Base-by-base conservation (phyloP, 2,888 invertebrate genomes). In the Pantelozetes paolii region DNA sequence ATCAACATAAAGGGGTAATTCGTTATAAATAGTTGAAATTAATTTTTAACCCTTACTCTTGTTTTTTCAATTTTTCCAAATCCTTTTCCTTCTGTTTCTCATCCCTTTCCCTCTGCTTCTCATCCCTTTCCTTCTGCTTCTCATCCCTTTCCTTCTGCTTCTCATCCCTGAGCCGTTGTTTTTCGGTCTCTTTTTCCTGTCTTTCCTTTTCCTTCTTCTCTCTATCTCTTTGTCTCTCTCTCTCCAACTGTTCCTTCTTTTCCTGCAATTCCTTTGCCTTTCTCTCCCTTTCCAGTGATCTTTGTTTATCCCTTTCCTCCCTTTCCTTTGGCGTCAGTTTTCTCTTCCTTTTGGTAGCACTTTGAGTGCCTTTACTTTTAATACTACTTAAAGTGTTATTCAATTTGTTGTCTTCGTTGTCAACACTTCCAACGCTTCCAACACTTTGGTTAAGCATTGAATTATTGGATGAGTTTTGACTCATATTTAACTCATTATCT, bases 61-160 rank as follows among this genome's bases (percentile, higher is more conserved):
- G 72, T 32, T 18, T 48, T 42, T 50, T 74, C 57, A 50, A 15
- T 71, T 57, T 74, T 54, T 59, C 69, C 36, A 62, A 69, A 1
- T 30, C 48, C 18, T 40, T 69, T 20, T 26, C 45, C 28, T 62
- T 76, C 75, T 40, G 74, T 30, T 28, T 71, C 20, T 28, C 30
- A 71, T 75, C 75, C 57, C 76, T 75, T 75, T 77, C 76, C 76
- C 76, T 77, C 72, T 72, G 74, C 71, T 75, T 77, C 20, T 62
- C 30, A 30, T 76, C 72, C 42, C 64, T 73, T 69, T 75, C 75
- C 50, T 70, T 45, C 50, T 69, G 42, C 18, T 23, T 45, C 62
- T 59, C 54, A 0, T 76, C 72, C 42, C 64, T 73, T 69, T 75
- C 75, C 50, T 70, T 45, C 50, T 69, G 42, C 18, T 23, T 45